Evolutionary conservation across 2,888 invertebrate species (phyloP), one percentile per base, ranked within the genome.

Genomic region (Lasioglossum figueresi): DNA sequence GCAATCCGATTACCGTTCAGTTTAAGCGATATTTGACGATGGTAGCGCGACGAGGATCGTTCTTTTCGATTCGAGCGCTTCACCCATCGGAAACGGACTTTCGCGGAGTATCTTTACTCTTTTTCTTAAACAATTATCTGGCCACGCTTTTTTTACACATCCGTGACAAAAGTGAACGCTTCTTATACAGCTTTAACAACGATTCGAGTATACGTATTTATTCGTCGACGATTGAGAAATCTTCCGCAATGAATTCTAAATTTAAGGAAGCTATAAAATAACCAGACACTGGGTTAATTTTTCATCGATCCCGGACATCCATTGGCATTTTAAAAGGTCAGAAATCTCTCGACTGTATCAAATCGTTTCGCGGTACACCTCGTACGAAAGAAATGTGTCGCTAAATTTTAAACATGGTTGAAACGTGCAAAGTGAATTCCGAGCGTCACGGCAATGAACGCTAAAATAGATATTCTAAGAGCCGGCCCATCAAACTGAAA

Each of bases 1-100:
- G 90, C 92, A 92, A 92, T 92, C 91, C 90, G 91, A 92, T 92
- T 92, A 91, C 88, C 83, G 88, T 87, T 80, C 72, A 81, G 90
- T 90, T 89, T 81, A 88, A 84, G 78, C 83, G 86, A 88, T 86
- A 85, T 81, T 87, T 84, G 80, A 88, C 80, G 90, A 84, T 89
- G 88, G 89, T 83, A 79, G 76, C 59, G 52, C 31, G 68, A 0
- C 37, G 59, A 45, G 63, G 14, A 56, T 37, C n/a, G 37, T 45
- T 73, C 45, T 70, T 56, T 81, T 80, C 52, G 27, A 56, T 72
- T 34, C 14, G 1, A 27, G 2, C 63, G 6, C 4, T 10, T 12
- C 4, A 10, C 1, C 4, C 68, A 8, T 37, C 19, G 68, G 12
- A 4, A 14, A 48, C 3, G 10, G 10, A n/a, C 40, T 34, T 71